These are phyloP conservation scores for Ailuropoda melanoleuca DNA, from an alignment of 2,113 vertebrate genomes.

Conservation along the genomic window DNA sequence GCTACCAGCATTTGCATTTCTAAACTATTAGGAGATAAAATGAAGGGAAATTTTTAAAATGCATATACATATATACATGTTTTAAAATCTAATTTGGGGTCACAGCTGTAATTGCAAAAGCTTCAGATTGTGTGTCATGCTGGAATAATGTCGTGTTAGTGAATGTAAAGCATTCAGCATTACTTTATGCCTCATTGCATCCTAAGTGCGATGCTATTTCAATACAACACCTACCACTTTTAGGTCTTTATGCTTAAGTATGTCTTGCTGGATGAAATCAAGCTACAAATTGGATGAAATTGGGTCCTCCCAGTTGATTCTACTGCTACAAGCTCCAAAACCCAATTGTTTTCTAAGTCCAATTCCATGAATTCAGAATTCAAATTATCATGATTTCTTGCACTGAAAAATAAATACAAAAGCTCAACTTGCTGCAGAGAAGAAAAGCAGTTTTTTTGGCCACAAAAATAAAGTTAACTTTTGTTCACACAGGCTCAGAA, in stretches of 20 bases:
- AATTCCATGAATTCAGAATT: conserved; percentile 62
- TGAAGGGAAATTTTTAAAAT: conserved; percentile 57
- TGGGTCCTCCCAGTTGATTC: conserved; percentile 55
- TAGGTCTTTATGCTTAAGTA: conserved; percentile 75
- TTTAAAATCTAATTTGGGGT: conserved; percentile 77
- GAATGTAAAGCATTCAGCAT: conserved; percentile 68
- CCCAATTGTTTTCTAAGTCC: conserved; percentile 16
- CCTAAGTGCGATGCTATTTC: conserved; percentile 77
- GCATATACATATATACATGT: conserved; percentile 65
- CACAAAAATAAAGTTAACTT: conserved; percentile 51
- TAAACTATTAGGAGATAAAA: conserved; percentile 72
- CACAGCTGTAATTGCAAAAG: conserved; percentile 72
- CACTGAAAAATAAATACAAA: conserved; percentile 66
- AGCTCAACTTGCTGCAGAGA: conserved; percentile 61
- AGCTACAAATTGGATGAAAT: conserved; percentile 62
- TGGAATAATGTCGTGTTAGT: conserved; percentile 76
- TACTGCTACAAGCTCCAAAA: conserved; percentile 41
- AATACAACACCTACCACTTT: conserved; percentile 77
- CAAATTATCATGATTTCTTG: conserved; percentile 69
- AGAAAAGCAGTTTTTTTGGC: conserved; percentile 22
- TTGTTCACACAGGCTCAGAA: background rate
- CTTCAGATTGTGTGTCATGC: conserved; percentile 67
- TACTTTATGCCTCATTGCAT: conserved; percentile 73
- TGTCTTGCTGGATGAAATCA: conserved; percentile 79
- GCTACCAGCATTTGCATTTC: conserved; percentile 41